Evolutionary conservation across 2,113 vertebrate species (phyloP).

Genomic region (Callipepla squamata): DNA sequence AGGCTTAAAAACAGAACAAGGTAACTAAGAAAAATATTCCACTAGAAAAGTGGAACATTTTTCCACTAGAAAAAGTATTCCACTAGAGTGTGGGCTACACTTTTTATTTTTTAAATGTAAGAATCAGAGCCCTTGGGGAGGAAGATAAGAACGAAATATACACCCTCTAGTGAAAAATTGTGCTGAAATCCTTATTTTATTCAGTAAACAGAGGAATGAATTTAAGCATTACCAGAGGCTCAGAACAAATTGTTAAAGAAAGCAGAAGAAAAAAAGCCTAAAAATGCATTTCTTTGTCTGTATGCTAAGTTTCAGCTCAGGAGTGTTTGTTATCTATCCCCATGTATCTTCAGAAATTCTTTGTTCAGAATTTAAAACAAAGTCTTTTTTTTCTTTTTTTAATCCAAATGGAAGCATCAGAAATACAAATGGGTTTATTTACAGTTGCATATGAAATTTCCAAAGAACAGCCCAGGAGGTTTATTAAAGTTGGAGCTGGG

Average conservation of each 20-base stretch:
- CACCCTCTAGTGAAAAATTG: background rate
- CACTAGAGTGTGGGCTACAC: background rate
- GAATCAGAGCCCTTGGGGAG: background rate
- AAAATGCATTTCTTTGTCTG: background rate
- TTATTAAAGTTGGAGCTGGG: slow-evolving; percentile 16
- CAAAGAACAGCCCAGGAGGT: slow-evolving; percentile 21
- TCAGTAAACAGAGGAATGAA: background rate
- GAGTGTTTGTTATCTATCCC: background rate
- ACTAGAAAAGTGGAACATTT: too few relatives aligned
- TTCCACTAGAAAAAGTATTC: background rate
- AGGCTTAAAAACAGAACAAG: background rate
- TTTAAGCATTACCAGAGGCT: background rate
- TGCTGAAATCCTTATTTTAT: background rate
- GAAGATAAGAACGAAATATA: background rate
- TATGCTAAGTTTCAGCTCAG: background rate
- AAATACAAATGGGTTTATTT: background rate
- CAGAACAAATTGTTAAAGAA: background rate
- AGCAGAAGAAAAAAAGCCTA: background rate
- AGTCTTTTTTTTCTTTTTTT: background rate
- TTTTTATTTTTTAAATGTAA: background rate
- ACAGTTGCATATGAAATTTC: slow-evolving; percentile 13
- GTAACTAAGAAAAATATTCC: background rate
- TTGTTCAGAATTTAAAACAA: background rate
- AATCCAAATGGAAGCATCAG: background rate
- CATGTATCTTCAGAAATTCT: background rate